A percentile compares a stretch with the other conserved stretches of the same genome.
phyloP scores from a whole-genome alignment of 2,888 invertebrate genomes.

The Allygus modestus region DNA sequence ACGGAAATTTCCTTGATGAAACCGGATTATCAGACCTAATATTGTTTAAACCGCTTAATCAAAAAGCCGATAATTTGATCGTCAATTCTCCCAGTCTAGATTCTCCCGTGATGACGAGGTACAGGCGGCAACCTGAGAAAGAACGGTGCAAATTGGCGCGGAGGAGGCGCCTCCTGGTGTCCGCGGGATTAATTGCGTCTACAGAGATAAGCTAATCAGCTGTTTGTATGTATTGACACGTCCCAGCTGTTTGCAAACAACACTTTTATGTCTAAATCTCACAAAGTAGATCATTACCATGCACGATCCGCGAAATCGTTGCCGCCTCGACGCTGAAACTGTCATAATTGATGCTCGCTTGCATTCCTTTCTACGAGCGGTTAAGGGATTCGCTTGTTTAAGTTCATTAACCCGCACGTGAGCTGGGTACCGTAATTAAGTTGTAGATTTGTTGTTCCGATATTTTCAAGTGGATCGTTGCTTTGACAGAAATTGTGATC shows the following conservation, averaged over 20 bases:
- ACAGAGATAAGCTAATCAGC: constrained; percentile 37
- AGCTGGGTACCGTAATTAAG: not conserved
- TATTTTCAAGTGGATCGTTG: no score
- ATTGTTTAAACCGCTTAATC: not conserved
- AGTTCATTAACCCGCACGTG: not conserved
- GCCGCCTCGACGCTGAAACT: not conserved
- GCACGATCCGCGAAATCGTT: not conserved
- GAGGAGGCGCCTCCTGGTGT: constrained; percentile 10
- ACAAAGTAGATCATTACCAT: constrained; percentile 25
- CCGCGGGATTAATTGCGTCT: not conserved
- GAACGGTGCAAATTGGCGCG: constrained; percentile 27
- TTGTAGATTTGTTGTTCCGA: no score
- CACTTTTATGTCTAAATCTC: constrained; percentile 31
- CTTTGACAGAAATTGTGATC: no score
- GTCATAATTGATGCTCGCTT: not conserved
- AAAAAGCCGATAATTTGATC: not conserved
- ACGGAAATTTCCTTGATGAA: not conserved
- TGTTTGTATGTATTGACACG: constrained; percentile 41
- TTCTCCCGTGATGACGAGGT: not conserved
- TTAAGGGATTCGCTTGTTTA: not conserved
- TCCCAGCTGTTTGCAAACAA: constrained; percentile 20
- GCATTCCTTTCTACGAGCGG: not conserved
- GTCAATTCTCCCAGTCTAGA: not conserved
- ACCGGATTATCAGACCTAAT: not conserved
- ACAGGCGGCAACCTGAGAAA: not conserved